These are phyloP conservation scores for Pollimyrus isidori DNA, from an alignment of 2,113 vertebrate genomes.

Conservation along the genomic window DNA sequence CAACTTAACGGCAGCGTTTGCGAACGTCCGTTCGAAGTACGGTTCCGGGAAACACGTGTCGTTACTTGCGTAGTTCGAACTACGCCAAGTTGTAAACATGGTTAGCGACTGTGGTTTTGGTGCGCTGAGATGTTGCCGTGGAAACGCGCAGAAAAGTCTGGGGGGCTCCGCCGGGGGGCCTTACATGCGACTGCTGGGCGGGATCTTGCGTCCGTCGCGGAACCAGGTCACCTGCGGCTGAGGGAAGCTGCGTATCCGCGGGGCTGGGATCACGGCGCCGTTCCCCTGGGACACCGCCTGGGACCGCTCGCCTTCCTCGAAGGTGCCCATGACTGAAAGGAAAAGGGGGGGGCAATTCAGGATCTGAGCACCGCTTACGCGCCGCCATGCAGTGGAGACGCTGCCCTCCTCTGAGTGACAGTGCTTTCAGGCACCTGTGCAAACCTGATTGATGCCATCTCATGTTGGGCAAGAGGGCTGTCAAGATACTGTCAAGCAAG, in stretches of 20 bases:
- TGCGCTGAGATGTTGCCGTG: neutral
- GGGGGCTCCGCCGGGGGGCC: slow-evolving; percentile 31
- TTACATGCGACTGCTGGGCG: slow-evolving; percentile 94
- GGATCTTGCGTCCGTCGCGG: slow-evolving; percentile 88
- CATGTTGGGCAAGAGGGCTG: neutral
- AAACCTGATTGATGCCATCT: neutral
- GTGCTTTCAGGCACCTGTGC: neutral
- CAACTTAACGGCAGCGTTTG: too few species aligned
- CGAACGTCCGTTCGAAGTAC: too few species aligned
- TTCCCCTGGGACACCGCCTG: slow-evolving; percentile 86
- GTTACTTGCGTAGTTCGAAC: too few species aligned
- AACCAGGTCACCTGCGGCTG: slow-evolving; percentile 96
- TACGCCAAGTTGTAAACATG: too few species aligned
- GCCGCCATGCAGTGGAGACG: neutral
- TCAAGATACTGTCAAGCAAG: neutral
- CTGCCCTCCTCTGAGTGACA: neutral
- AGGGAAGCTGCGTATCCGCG: slow-evolving; percentile 87
- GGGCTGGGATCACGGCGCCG: slow-evolving; percentile 75
- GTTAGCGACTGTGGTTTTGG: neutral
- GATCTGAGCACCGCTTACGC: neutral
- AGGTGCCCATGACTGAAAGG: slow-evolving; percentile 85
- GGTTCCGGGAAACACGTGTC: too few species aligned
- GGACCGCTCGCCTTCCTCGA: slow-evolving; percentile 74
- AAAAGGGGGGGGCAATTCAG: neutral
- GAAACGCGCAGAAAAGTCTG: neutral